phyloP scores from a whole-genome alignment of 2,888 invertebrate species.

The Spialia ferax region DNA sequence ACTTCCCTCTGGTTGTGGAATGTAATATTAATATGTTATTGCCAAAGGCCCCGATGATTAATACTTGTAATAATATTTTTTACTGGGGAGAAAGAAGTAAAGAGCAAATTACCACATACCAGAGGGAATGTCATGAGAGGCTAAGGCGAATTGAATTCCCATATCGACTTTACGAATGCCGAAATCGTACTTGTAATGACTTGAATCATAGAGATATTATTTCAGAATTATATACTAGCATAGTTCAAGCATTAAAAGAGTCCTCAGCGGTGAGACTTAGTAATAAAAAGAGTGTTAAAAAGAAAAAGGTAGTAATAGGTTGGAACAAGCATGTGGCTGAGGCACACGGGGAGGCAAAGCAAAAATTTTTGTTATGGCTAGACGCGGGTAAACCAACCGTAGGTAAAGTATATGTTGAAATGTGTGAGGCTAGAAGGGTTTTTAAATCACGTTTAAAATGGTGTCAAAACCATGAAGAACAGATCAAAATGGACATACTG shows the following conservation, averaged over 20 bases:
- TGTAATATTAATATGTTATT: too few relatives aligned
- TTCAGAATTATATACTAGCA: slow-evolving; percentile 22
- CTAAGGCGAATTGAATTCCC: slow-evolving; percentile 31
- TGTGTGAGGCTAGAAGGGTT: too few relatives aligned
- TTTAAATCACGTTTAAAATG: too few relatives aligned
- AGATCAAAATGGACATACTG: too few relatives aligned
- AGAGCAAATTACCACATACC: slow-evolving; percentile 36
- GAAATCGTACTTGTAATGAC: slow-evolving; percentile 19
- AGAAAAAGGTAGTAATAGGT: slow-evolving; percentile 22
- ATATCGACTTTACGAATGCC: slow-evolving; percentile 19
- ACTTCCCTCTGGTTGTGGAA: too few relatives aligned
- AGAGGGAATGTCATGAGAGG: slow-evolving; percentile 25
- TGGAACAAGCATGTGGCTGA: slow-evolving; percentile 39
- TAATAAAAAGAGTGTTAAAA: slow-evolving; percentile 4
- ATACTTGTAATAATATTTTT: slow-evolving; percentile 9
- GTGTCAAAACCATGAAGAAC: too few relatives aligned
- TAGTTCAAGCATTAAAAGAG: slow-evolving; percentile 22
- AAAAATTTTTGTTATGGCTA: slow-evolving; percentile 28
- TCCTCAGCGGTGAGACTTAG: slow-evolving; percentile 15
- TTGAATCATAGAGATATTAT: slow-evolving; percentile 22
- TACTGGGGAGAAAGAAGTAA: slow-evolving; percentile 29
- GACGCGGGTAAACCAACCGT: slow-evolving; percentile 21
- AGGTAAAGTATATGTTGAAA: slow-evolving; percentile 30
- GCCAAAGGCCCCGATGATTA: slow-evolving; percentile 3
- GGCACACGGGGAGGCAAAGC: slow-evolving; percentile 31